These are phyloP conservation scores for Heteromurus nitidus DNA, from an alignment of 2,888 invertebrate species.

Conservation along the genomic window DNA sequence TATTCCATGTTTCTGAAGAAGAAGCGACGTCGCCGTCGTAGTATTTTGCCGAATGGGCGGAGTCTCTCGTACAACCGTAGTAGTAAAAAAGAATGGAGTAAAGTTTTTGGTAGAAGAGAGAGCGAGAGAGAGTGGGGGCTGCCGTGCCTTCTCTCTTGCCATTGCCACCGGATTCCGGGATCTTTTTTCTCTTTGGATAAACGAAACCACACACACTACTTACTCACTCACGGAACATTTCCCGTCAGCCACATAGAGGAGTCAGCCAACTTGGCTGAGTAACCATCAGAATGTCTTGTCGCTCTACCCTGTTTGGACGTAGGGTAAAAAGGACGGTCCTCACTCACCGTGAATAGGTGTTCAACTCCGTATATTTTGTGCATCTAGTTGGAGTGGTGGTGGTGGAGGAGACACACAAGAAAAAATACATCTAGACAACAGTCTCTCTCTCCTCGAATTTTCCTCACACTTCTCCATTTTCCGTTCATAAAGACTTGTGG, in stretches of 20 bases:
- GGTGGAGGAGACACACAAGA: conserved; percentile 32
- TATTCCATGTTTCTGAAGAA: background rate
- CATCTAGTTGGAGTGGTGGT: conserved; percentile 33
- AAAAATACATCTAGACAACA: conserved; percentile 37
- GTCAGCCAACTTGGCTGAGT: conserved; percentile 32
- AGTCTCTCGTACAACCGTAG: conserved; percentile 73
- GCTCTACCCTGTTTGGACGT: conserved; percentile 13
- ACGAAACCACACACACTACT: conserved; percentile 35
- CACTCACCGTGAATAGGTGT: conserved; percentile 18
- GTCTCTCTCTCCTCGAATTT: conserved; percentile 32
- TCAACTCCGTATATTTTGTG: background rate
- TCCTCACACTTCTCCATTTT: conserved; percentile 49
- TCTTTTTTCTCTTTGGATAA: conserved; percentile 59
- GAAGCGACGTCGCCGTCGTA: conserved; percentile 63
- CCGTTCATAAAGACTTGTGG: conserved; percentile 60
- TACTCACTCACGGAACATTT: conserved; percentile 40
- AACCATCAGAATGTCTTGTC: conserved; percentile 37
- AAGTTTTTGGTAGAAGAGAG: conserved; percentile 42
- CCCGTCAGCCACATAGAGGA: conserved; percentile 31
- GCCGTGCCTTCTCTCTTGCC: conserved; percentile 45
- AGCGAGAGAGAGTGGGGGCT: conserved; percentile 48
- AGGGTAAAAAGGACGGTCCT: background rate
- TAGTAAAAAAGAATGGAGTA: conserved; percentile 72
- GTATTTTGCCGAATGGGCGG: conserved; percentile 70
- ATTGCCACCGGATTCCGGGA: conserved; percentile 57